Conservation (phyloP, 2,113 vertebrate genomes). For the Equus przewalskii region DNA sequence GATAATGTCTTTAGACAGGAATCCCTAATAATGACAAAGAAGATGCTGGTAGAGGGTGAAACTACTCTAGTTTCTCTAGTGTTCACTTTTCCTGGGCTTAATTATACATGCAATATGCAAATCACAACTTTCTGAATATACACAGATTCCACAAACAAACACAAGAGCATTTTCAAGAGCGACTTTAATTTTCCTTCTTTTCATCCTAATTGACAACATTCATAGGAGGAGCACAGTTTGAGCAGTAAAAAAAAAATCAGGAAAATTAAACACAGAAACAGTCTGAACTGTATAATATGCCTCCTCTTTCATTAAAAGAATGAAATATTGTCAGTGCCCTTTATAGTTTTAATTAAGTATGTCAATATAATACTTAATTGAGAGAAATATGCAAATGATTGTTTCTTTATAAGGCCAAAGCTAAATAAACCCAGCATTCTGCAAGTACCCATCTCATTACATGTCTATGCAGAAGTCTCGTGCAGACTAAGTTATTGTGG, state of each 20-base stretch:
- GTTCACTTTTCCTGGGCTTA: slow-evolving; percentile 66
- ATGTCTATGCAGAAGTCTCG: slow-evolving; percentile 59
- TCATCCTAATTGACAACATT: slow-evolving; percentile 76
- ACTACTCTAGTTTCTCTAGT: background rate
- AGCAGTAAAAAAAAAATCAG: slow-evolving; percentile 71
- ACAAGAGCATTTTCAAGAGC: slow-evolving; percentile 77
- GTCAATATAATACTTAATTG: slow-evolving; percentile 81
- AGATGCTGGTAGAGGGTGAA: background rate
- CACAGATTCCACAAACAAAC: slow-evolving; percentile 73
- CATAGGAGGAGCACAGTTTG: slow-evolving; percentile 66
- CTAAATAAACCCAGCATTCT: slow-evolving; percentile 79
- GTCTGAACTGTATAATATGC: slow-evolving; percentile 71
- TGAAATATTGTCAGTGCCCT: slow-evolving; percentile 82
- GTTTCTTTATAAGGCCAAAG: slow-evolving; percentile 76
- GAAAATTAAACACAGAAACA: slow-evolving; percentile 75
- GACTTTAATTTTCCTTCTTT: slow-evolving; percentile 77
- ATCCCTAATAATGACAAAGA: background rate
- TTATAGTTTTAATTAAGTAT: slow-evolving; percentile 85
- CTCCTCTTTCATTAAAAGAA: slow-evolving; percentile 80
- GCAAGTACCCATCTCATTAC: slow-evolving; percentile 40
- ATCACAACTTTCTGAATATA: slow-evolving; percentile 70
- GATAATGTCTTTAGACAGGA: background rate
- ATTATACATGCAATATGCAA: slow-evolving; percentile 76
- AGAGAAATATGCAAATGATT: slow-evolving; percentile 83
- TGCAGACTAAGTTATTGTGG: slow-evolving; percentile 64